Evolutionary conservation across 2,888 invertebrate species (phyloP), one percentile per base, ranked within the genome.

Genomic region (Athalia cordata): DNA sequence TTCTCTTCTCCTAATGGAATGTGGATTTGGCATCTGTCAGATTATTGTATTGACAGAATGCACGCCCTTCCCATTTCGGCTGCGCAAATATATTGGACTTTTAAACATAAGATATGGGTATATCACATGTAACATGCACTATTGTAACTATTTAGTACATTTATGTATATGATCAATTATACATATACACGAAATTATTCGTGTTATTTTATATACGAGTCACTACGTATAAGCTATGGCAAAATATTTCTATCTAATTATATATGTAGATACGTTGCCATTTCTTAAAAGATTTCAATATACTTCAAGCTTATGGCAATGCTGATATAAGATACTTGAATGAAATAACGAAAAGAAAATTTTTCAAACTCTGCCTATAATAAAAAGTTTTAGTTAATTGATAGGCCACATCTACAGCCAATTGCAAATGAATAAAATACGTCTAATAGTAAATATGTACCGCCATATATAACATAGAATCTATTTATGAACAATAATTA

Each of bases 321-420:
- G 72, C 72, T 57, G 47, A 13, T 45, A 59, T 45, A 52, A 47
- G 15, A 72, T 47, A 43, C 45, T 15, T 8, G 7, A 72, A 72
- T 9, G 47, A 13, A 5, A 13, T 15, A 8, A 15, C 5, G 59
- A 59, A 13, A 59, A 15, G 6, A 59, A 57, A 6, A 72, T 59
- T 72, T 72, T 45, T 72, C 47, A 8, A 72, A 59, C 72, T 72
- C 47, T 15, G 59, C 59, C 59, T 45, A 72, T 45, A 72, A 13
- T 13, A 72, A 57, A 59, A 59, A 59, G 57, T 59, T 59, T 47
- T 29, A 8, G 43, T 43, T 45, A 70, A 57, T 55, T 9, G 7
- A 11, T 70, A 55, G 55, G 67, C 67, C 29, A 72, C 72, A 72
- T 59, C 9, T 72, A 72, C 72, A 72, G 72, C 57, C 72, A 72